Conservation (phyloP, 2,888 invertebrate species). For the Teleogryllus oceanicus region DNA sequence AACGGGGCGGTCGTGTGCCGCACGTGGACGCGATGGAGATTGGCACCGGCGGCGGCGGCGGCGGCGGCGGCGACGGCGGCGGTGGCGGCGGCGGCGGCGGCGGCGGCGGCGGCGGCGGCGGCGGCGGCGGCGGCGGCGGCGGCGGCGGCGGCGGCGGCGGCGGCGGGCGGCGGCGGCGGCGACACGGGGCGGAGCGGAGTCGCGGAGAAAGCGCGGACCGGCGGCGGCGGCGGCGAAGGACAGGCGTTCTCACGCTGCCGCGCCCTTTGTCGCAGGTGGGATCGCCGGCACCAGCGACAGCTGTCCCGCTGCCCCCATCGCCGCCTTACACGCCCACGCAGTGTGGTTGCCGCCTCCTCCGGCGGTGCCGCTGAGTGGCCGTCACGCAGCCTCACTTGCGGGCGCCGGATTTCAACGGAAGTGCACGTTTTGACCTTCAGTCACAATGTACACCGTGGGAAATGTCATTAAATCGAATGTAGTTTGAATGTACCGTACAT, state of each 20-base stretch:
- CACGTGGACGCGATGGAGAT: too few relatives aligned
- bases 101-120: neutral
- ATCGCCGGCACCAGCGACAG: neutral
- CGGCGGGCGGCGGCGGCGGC: neutral
- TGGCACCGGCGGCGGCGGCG: neutral
- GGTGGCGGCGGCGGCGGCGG: neutral
- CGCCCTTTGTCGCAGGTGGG: slow-evolving; percentile 8
- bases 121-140: neutral
- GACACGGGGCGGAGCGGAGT: neutral
- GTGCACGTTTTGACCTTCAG: too few relatives aligned
- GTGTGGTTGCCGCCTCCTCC: too few relatives aligned
- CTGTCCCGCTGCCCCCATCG: too few relatives aligned
- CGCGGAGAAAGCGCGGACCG: neutral
- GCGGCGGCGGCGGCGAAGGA: neutral
- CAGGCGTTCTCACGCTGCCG: neutral
- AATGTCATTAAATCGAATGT: too few relatives aligned
- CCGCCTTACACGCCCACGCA: too few relatives aligned
- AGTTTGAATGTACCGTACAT: too few relatives aligned
- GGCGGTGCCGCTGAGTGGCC: too few relatives aligned
- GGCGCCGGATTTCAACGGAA: too few relatives aligned
- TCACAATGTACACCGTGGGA: too few relatives aligned
- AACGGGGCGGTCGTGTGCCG: too few relatives aligned
- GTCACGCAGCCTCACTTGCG: too few relatives aligned
- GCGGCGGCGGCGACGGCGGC: neutral
- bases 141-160: neutral